Percentiles rank a stretch among this genome's conserved stretches.
Evolutionary conservation across 1,140 invertebrate species (phyloP).

Genomic region (Drosophila fuyamai): DNA sequence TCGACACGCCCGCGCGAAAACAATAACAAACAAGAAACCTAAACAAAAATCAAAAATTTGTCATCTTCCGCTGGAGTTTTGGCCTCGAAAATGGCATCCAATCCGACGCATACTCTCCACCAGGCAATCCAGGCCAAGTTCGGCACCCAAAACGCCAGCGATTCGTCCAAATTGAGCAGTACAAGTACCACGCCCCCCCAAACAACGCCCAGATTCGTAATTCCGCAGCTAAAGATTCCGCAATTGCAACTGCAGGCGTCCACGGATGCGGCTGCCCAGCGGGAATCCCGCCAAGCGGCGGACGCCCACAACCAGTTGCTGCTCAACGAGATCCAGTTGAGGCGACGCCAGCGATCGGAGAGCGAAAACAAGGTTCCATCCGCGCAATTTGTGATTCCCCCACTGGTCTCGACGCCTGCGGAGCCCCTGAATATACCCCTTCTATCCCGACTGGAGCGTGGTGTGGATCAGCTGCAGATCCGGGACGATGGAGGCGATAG

Average conservation of each 20-base stretch:
- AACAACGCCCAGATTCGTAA: conserved; percentile 32
- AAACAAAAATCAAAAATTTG: conserved; percentile 4
- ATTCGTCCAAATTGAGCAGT: conserved; percentile 26
- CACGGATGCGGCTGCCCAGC: conserved; percentile 17
- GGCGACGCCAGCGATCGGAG: conserved; percentile 20
- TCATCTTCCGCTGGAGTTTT: conserved; percentile 12
- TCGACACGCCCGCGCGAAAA: conserved; percentile 7
- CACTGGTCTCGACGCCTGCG: conserved; percentile 17
- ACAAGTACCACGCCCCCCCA: not conserved
- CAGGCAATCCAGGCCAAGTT: conserved; percentile 56
- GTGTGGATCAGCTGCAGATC: conserved; percentile 30
- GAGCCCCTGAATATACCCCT: conserved; percentile 51
- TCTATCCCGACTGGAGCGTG: conserved; percentile 19
- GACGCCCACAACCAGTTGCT: conserved; percentile 46
- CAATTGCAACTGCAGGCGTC: conserved; percentile 6
- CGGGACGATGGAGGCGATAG: conserved; percentile 29
- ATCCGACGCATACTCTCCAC: conserved; percentile 45
- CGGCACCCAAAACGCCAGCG: conserved; percentile 22
- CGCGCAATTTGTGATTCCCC: conserved; percentile 43
- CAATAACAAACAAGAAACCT: conserved; percentile 22
- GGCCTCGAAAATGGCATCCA: conserved; percentile 45
- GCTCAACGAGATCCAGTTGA: conserved; percentile 47
- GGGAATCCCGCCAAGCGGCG: conserved; percentile 24
- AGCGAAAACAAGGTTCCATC: not conserved
- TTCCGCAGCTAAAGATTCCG: conserved; percentile 49